phyloP scores from a whole-genome alignment of 1,140 invertebrate species.

The Telenomus remus region DNA sequence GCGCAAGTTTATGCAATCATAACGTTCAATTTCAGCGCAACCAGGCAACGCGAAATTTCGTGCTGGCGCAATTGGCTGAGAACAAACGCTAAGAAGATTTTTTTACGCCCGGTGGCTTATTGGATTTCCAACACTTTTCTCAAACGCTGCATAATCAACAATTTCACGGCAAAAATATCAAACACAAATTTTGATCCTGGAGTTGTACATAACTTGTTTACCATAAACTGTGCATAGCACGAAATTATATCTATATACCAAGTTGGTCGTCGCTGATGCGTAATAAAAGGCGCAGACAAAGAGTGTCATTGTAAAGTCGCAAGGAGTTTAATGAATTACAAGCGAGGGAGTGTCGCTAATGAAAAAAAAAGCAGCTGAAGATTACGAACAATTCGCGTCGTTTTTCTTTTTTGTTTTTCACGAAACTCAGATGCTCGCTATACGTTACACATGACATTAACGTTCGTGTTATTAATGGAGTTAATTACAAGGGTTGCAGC shows the following conservation, averaged over 20 bases:
- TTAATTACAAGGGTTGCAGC: conserved; percentile 56
- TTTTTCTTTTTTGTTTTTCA: conserved; percentile 16
- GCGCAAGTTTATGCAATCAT: conserved; percentile 30
- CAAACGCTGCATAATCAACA: conserved; percentile 14
- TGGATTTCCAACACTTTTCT: conserved; percentile 11
- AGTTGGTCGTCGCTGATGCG: too few relatives aligned
- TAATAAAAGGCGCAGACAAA: too few relatives aligned
- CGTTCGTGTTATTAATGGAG: conserved; percentile 59
- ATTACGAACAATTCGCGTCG: conserved; percentile 10
- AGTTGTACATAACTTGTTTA: too few relatives aligned
- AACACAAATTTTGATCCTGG: too few relatives aligned
- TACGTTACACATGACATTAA: conserved; percentile 56
- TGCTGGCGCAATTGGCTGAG: conserved; percentile 2
- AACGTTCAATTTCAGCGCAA: conserved; percentile 33
- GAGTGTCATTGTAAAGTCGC: not conserved
- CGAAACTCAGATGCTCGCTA: conserved; percentile 20
- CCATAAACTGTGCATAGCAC: too few relatives aligned
- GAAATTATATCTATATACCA: too few relatives aligned
- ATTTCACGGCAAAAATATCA: not conserved
- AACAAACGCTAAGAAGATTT: conserved; percentile 19
- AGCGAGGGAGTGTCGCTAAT: conserved; percentile 18
- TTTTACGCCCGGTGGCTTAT: conserved; percentile 8
- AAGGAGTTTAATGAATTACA: conserved; percentile 23
- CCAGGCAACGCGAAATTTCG: conserved; percentile 9
- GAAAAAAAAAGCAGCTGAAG: conserved; percentile 11